These are phyloP conservation scores for Micromussa lordhowensis DNA, from an alignment of 92 coral and sea anemone genomes.

Conservation along the genomic window DNA sequence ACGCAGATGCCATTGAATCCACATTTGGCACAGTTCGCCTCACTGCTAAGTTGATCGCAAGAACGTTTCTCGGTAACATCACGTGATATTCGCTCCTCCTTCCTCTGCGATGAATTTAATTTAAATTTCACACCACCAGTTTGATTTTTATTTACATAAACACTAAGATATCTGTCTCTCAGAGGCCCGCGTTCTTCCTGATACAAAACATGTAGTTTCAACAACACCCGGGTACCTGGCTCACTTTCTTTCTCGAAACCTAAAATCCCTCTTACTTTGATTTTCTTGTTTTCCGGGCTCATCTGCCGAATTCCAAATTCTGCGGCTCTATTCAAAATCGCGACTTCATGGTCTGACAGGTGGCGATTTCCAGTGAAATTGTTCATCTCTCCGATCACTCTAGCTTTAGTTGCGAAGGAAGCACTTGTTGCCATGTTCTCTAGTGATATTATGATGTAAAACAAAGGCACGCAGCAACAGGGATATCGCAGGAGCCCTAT, in stretches of 20 bases:
- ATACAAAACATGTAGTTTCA: conserved; percentile 26
- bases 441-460: not conserved
- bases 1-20: conserved; percentile 81
- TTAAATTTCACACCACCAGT: not conserved
- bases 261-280: conserved; percentile 10
- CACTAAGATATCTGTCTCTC: not conserved
- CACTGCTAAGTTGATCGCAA: conserved; percentile 68
- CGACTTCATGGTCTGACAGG: not conserved
- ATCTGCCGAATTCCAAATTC: conserved; percentile 19
- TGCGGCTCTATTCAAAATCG: conserved; percentile 18
- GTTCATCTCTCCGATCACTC: not conserved
- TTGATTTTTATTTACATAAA: not conserved
- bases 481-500: not conserved
- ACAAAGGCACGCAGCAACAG: not conserved
- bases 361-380: not conserved
- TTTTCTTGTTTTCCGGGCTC: not conserved
- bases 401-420: not conserved
- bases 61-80: not conserved
- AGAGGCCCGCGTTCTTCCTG: conserved; percentile 5
- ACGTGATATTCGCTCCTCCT: not conserved
- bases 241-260: not conserved
- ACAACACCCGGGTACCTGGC: not conserved
- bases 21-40: conserved; percentile 78
- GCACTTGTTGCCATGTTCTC: not conserved
- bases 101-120: not conserved